These are phyloP conservation scores for Pipistrellus pygmaeus DNA, from an alignment of 2,797 vertebrate genomes.

Conservation along the genomic window DNA sequence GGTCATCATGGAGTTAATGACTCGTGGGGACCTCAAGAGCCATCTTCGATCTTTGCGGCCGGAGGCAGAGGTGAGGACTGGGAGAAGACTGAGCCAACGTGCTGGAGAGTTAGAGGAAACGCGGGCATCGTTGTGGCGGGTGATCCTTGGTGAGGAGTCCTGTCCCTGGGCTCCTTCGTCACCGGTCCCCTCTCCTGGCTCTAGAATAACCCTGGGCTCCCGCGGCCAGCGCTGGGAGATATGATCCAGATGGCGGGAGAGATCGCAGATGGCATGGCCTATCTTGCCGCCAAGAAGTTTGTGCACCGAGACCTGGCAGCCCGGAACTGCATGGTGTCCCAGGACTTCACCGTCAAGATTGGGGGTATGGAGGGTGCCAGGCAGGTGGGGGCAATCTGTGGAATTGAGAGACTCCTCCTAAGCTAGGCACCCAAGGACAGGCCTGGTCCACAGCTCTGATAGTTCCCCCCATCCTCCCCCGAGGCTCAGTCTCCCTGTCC, in stretches of 20 bases:
- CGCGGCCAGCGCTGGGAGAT: conserved; percentile 81
- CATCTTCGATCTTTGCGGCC: conserved; percentile 89
- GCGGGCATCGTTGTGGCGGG: background rate
- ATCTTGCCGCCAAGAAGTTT: conserved; percentile 90
- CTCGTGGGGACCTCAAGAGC: conserved; percentile 89
- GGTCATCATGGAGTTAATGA: conserved; percentile 92
- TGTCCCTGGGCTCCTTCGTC: background rate
- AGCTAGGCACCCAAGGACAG: background rate
- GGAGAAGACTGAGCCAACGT: background rate
- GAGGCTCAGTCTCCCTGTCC: background rate
- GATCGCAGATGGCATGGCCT: conserved; percentile 91
- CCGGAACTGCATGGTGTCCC: conserved; percentile 92
- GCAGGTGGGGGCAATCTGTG: background rate
- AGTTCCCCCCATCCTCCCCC: too few relatives aligned
- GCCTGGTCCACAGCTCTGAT: background rate
- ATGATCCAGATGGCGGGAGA: conserved; percentile 92
- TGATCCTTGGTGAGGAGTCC: background rate
- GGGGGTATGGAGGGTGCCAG: conserved; percentile 83
- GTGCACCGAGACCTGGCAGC: conserved; percentile 91
- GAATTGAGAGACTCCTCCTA: background rate
- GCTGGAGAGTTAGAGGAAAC: background rate
- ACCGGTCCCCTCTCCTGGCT: background rate
- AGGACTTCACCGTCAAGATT: conserved; percentile 91
- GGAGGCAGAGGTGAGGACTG: conserved; percentile 87
- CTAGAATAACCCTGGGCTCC: conserved; percentile 87